Base-by-base conservation (phyloP, 2,888 invertebrate genomes). In the Alitta virens region DNA sequence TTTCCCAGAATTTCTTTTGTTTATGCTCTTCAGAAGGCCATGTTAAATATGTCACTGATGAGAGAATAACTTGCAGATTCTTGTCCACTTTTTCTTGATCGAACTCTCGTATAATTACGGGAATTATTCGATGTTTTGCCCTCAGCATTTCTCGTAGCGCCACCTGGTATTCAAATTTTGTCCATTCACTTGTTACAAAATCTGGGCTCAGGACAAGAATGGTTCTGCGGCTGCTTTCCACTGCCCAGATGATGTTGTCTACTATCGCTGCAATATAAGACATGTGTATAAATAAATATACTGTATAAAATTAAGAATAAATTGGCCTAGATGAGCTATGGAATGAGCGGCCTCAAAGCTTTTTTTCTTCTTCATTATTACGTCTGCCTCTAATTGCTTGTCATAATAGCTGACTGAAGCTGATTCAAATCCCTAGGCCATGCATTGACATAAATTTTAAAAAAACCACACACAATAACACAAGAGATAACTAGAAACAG, bases 101-200 rank as follows among this genome's bases (percentile, higher is more conserved):
- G 5, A 52, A 21, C 9, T 52, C 52, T 18, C 25, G 2, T 2
- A 52, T 21, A 9, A 52, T 52, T 7, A 52, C 23, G 5, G 52
- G 52, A 52, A 52, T 52, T 21, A 52, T 52, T 16, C 52, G 21
- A 24, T 52, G 52, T 23, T 23, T 52, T 5, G 23, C 16, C 16
- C 23, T 23, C 12, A 52, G 24, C 52, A 52, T 52, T 23, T 52
- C 52, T 24, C 23, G 12, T 24, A 21, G 52, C 24, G 52, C 52
- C 9, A 52, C 25, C 23, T 52, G 52, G 16, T 52, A 52, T 25
- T 52, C 52, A 52, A 52, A 52, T 52, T 24, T 9, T 9, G 52
- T 52, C 46, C 46, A 46, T n/a, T 46, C 46, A n/a, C 21, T n/a
- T 16, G 5, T 21, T 5, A 46, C 21, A 46, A 18, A 46, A 46